These are phyloP conservation scores for Ceyx melanurus DNA, from an alignment of 2,113 vertebrate genomes.

Conservation along the genomic window DNA sequence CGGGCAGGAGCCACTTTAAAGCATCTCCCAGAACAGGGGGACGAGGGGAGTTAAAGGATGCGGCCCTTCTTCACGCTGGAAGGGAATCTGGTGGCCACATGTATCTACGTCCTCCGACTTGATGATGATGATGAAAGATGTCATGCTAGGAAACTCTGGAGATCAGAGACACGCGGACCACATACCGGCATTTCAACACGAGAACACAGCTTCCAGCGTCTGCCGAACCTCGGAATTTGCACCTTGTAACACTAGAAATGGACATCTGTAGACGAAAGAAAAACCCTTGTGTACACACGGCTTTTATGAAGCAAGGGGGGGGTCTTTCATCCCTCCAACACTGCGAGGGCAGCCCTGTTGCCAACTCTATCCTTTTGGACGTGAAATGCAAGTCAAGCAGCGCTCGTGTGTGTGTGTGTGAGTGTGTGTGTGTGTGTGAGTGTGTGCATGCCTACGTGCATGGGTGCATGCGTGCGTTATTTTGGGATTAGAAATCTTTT, in stretches of 20 bases:
- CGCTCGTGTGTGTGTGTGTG: background rate
- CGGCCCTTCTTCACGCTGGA: conserved; percentile 53
- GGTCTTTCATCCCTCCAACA: background rate
- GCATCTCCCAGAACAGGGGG: conserved; percentile 35
- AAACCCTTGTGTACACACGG: conserved; percentile 33
- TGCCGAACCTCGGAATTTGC: conserved; percentile 52
- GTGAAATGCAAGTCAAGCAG: background rate
- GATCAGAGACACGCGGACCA: conserved; percentile 59
- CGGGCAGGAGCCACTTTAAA: conserved; percentile 57
- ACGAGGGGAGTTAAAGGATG: conserved; percentile 70
- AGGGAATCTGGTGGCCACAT: conserved; percentile 80
- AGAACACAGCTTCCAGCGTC: conserved; percentile 60
- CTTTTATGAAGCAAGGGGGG: background rate
- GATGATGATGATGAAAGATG: conserved; percentile 76
- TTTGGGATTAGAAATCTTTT: conserved; percentile 35
- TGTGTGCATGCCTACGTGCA: conserved; percentile 19
- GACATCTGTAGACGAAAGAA: conserved; percentile 62
- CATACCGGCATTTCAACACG: conserved; percentile 66
- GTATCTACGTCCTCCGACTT: conserved; percentile 52
- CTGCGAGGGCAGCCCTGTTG: background rate
- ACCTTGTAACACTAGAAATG: conserved; percentile 57
- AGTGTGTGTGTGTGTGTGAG: background rate
- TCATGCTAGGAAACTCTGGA: conserved; percentile 66
- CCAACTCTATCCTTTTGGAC: background rate
- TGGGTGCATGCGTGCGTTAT: background rate